Evolutionary conservation across 92 coral and sea anemone species (phyloP).

Genomic region (Siderastrea siderea): DNA sequence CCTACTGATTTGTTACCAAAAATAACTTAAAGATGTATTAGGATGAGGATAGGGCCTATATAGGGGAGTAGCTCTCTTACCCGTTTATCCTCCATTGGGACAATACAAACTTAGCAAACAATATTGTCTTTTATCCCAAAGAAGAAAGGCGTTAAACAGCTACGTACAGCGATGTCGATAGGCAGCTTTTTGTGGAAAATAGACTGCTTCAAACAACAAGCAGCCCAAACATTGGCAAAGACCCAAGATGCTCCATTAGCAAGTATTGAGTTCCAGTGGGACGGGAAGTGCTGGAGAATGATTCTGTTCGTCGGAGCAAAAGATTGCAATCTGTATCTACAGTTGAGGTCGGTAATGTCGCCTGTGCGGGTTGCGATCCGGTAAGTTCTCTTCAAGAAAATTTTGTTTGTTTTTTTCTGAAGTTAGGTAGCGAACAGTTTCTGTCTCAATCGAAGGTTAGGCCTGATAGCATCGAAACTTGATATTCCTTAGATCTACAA

Average conservation of each 20-base stretch:
- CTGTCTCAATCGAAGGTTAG: not conserved
- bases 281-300: conserved; percentile 7
- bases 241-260: not conserved
- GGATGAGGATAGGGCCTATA: no score
- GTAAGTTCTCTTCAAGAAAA: not conserved
- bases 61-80: no score
- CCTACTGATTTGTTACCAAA: no score
- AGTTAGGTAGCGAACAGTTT: not conserved
- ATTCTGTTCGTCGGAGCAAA: not conserved
- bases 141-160: no score
- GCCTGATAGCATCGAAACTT: not conserved
- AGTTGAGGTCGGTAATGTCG: not conserved
- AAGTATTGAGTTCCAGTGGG: not conserved
- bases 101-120: no score
- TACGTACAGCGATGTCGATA: no score
- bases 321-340: not conserved
- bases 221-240: not conserved
- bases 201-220: not conserved
- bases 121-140: no score
- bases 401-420: not conserved
- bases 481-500: no score
- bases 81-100: no score
- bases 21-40: no score
- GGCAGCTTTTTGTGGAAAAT: not conserved
- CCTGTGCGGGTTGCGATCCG: not conserved